These are phyloP conservation scores for Yoshiicerus persimilis DNA, from an alignment of 1,140 invertebrate genomes.

Conservation along the genomic window DNA sequence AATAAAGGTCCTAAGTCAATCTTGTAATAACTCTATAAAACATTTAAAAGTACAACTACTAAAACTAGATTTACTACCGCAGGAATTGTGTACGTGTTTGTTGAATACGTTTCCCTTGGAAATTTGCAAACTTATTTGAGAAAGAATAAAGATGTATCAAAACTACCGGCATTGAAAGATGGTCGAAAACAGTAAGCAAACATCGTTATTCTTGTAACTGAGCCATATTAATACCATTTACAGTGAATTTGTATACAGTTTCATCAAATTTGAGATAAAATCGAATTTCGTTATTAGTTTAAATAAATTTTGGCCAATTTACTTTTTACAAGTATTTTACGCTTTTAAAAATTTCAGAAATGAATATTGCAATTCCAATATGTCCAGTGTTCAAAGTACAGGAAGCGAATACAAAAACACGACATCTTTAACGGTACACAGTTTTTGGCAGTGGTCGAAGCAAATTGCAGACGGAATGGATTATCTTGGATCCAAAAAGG, in stretches of 20 bases:
- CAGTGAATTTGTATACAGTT: too few relatives aligned
- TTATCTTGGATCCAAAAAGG: neutral
- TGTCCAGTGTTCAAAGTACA: neutral
- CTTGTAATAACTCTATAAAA: neutral
- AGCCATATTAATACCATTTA: too few relatives aligned
- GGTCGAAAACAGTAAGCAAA: neutral
- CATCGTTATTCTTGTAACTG: neutral
- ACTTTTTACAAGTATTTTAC: neutral
- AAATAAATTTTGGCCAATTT: neutral
- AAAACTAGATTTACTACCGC: neutral
- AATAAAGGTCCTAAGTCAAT: neutral
- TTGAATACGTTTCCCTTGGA: neutral
- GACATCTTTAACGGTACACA: neutral
- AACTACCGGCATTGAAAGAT: neutral
- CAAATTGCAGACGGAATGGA: neutral
- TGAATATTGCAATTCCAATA: neutral
- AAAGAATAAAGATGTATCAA: neutral
- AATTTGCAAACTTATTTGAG: constrained; percentile 11
- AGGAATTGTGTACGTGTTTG: constrained; percentile 10
- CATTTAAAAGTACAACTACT: too few relatives aligned
- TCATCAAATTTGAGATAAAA: too few relatives aligned
- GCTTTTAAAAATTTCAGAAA: neutral
- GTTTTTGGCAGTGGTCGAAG: neutral
- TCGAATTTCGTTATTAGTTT: neutral
- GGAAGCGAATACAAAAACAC: neutral